phyloP scores from a whole-genome alignment of 2,888 invertebrate species.

The Drosophila neonasuta region DNA sequence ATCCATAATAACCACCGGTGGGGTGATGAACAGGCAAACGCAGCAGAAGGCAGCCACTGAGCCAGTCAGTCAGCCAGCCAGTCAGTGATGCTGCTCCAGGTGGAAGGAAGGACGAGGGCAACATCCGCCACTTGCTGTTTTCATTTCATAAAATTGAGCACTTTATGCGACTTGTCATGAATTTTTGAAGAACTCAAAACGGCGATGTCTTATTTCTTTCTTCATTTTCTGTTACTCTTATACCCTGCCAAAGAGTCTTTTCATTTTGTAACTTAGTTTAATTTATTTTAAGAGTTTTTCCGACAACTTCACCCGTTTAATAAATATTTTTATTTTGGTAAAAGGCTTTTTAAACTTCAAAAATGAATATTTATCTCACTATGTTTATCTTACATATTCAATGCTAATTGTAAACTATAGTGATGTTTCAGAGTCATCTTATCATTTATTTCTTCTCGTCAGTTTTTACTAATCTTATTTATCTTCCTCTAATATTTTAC shows the following conservation, averaged over 20 bases:
- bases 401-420: too few relatives aligned
- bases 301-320: too few relatives aligned
- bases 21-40: neutral
- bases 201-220: constrained; percentile 52
- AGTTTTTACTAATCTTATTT: too few relatives aligned
- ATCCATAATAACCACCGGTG: constrained; percentile 43
- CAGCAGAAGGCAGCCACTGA: too few relatives aligned
- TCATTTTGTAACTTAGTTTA: neutral
- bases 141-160: constrained; percentile 74
- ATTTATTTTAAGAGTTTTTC: neutral
- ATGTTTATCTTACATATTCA: too few relatives aligned
- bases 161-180: constrained; percentile 74
- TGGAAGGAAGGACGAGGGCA: constrained; percentile 16
- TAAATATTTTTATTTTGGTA: too few relatives aligned
- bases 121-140: constrained; percentile 61
- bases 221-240: constrained; percentile 10
- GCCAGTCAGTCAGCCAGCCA: neutral
- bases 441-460: too few relatives aligned
- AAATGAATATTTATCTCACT: too few relatives aligned
- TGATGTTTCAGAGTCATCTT: too few relatives aligned
- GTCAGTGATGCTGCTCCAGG: neutral
- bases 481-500: neutral
- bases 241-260: neutral
- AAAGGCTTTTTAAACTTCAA: too few relatives aligned
- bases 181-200: constrained; percentile 71